These are phyloP conservation scores for Onychomys leucogaster DNA, from an alignment of 2,797 vertebrate genomes.

Conservation along the genomic window DNA sequence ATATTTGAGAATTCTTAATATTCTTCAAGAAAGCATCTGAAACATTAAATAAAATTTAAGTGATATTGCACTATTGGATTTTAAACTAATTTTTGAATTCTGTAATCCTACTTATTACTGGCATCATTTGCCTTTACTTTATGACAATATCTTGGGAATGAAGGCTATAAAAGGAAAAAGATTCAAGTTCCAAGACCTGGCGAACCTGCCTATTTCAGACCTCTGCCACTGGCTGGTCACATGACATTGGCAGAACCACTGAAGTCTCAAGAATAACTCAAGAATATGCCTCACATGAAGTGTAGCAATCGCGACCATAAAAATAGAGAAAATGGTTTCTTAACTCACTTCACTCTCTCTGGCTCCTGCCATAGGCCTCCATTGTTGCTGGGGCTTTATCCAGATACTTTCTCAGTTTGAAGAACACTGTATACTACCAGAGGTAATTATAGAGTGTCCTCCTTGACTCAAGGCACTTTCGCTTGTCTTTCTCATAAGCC, in stretches of 20 bases:
- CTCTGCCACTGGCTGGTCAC: slow-evolving; percentile 22
- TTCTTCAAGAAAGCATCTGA: slow-evolving; percentile 43
- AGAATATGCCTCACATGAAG: slow-evolving; percentile 66
- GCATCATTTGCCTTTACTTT: slow-evolving; percentile 39
- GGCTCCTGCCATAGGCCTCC: slow-evolving; percentile 36
- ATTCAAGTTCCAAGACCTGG: slow-evolving; percentile 44
- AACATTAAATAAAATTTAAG: slow-evolving; percentile 18
- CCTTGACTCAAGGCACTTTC: slow-evolving; percentile 27
- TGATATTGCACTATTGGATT: slow-evolving; percentile 1
- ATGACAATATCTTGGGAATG: not conserved
- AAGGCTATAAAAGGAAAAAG: slow-evolving; percentile 34
- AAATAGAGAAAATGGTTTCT: slow-evolving; percentile 67
- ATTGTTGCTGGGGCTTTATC: slow-evolving; percentile 38
- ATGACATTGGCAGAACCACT: slow-evolving; percentile 61
- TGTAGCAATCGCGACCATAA: slow-evolving; percentile 59
- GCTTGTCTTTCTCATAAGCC: not conserved
- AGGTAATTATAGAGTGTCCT: slow-evolving; percentile 52
- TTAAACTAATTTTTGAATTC: not conserved
- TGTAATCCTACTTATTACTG: slow-evolving; percentile 34
- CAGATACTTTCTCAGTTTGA: not conserved
- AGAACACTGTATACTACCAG: slow-evolving; percentile 64
- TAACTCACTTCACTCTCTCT: not conserved
- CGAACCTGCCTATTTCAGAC: slow-evolving; percentile 34
- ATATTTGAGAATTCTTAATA: not conserved
- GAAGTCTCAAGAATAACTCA: slow-evolving; percentile 64